These are phyloP conservation scores for Torymus texanus DNA, from an alignment of 2,888 invertebrate genomes.

Conservation along the genomic window DNA sequence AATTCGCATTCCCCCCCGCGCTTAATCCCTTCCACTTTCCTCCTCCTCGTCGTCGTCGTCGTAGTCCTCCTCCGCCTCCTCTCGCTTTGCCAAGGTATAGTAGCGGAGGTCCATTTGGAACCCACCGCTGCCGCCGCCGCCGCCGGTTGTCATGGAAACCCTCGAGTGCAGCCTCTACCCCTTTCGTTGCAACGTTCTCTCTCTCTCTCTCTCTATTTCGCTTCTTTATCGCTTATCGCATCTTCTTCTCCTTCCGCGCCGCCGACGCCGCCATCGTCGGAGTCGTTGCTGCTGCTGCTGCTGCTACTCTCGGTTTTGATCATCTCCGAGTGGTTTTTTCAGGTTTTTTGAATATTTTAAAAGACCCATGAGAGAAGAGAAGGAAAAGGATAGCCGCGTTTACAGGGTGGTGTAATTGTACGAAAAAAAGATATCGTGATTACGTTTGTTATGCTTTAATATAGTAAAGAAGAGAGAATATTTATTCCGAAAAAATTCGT, in stretches of 20 bases:
- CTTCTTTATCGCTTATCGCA: conserved; percentile 44
- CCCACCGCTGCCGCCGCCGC: conserved; percentile 57
- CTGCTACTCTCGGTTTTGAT: conserved; percentile 13
- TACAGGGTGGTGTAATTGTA: too few species aligned
- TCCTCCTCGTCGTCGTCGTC: conserved; percentile 32
- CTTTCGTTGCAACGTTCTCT: conserved; percentile 12
- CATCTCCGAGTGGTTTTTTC: background rate
- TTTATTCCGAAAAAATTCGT: too few species aligned
- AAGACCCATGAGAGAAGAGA: too few species aligned
- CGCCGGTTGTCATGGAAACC: conserved; percentile 62
- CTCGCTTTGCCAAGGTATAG: conserved; percentile 20
- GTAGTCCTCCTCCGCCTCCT: conserved; percentile 1
- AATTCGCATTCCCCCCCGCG: conserved; percentile 57
- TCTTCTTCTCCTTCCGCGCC: conserved; percentile 10
- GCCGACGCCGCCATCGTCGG: too few species aligned
- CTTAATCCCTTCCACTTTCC: conserved; percentile 45
- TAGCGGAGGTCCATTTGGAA: conserved; percentile 59
- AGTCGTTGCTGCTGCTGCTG: too few species aligned
- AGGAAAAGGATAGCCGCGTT: too few species aligned
- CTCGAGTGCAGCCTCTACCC: conserved; percentile 22
- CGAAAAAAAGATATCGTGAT: too few species aligned
- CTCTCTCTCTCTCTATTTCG: conserved; percentile 34
- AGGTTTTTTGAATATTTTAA: too few species aligned
- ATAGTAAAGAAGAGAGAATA: too few species aligned
- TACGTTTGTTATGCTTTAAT: too few species aligned